phyloP scores from a whole-genome alignment of 2,888 invertebrate genomes.

The Thymelicus acteon region DNA sequence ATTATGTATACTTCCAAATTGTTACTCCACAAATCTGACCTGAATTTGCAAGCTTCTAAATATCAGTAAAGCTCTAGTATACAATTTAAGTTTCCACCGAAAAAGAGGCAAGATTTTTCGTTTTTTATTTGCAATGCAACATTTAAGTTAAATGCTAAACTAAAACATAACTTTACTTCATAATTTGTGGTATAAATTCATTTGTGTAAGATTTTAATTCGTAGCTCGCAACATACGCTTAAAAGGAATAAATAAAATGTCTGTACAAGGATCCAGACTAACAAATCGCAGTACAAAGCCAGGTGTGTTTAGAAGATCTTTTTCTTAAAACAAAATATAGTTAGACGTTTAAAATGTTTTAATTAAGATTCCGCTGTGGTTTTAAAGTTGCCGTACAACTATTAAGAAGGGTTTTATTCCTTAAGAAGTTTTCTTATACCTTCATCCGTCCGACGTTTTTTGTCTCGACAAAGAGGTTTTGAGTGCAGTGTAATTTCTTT shows the following conservation, averaged over 20 bases:
- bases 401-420: not conserved
- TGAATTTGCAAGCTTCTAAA: no score
- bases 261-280: slow-evolving; percentile 3
- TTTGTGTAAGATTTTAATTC: not conserved
- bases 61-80: no score
- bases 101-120: no score
- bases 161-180: no score
- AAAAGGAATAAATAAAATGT: not conserved
- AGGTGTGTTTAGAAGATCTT: slow-evolving; percentile 16
- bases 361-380: slow-evolving; percentile 25
- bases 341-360: slow-evolving; percentile 20
- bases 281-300: slow-evolving; percentile 4
- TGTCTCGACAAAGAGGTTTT: slow-evolving; percentile 5
- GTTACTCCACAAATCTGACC: no score
- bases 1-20: no score
- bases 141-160: no score
- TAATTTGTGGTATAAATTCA: not conserved
- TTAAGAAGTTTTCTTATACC: slow-evolving; percentile 2
- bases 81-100: no score
- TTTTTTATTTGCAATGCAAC: no score
- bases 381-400: slow-evolving; percentile 5
- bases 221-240: not conserved
- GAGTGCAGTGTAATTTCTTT: not conserved
- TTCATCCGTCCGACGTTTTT: not conserved
- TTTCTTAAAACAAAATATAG: slow-evolving; percentile 26